Conservation (phyloP, 53 echinoderm and acorn worm species). For the Antedon mediterranea region DNA sequence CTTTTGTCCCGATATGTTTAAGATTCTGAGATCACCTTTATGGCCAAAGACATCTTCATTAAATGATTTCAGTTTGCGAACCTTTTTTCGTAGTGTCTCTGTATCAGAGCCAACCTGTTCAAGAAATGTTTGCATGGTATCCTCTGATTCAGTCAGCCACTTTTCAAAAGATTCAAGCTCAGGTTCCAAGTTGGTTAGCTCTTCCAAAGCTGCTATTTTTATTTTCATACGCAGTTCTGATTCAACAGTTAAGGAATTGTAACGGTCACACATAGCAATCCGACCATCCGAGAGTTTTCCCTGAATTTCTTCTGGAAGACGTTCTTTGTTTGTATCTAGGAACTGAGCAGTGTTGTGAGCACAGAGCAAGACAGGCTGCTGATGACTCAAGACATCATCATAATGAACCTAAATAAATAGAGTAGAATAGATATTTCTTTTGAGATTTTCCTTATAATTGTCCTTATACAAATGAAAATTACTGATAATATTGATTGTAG, state of each 20-base stretch:
- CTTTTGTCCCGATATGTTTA: constrained; percentile 77
- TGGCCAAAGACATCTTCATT: constrained; percentile 74
- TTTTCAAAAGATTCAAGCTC: constrained; percentile 43
- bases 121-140: constrained; percentile 33
- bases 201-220: constrained; percentile 39
- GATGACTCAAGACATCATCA: constrained; percentile 89
- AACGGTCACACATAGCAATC: constrained; percentile 50
- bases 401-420: constrained; percentile 39
- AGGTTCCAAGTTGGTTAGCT: constrained; percentile 72
- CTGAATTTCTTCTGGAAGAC: constrained; percentile 63
- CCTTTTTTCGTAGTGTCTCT: constrained; percentile 57
- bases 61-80: constrained; percentile 66
- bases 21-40: constrained; percentile 71
- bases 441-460: too few species aligned
- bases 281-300: constrained; percentile 78
- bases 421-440: too few species aligned
- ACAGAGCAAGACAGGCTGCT: constrained; percentile 79
- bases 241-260: constrained; percentile 36
- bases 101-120: constrained; percentile 52
- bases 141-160: constrained; percentile 45
- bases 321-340: constrained; percentile 43
- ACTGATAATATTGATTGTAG: too few species aligned
- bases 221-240: constrained; percentile 58
- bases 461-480: too few species aligned
- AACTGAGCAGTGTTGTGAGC: constrained; percentile 79